Evolutionary conservation across 2,797 vertebrate species (phyloP), one percentile per base, ranked within the genome.

Genomic region (Gallinago stenura): DNA sequence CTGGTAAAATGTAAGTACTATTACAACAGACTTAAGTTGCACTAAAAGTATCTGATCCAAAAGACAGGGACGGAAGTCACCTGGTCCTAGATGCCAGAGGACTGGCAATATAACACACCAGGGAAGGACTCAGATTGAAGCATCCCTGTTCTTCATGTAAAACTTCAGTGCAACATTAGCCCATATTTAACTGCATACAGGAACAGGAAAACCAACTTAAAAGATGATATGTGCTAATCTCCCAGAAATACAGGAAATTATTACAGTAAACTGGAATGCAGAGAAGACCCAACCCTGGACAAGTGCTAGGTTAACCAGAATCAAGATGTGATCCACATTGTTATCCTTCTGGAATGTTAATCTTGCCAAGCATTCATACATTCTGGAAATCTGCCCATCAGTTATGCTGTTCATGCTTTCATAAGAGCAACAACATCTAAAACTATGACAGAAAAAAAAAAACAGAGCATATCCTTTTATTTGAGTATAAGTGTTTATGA

Each of bases 301-400:
- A 77, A 80, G 72, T 26, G n/a, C 37, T 41, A 65, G 10, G 24
- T 83, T 83, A 93, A 71, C 33, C 41, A 89, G 43, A 83, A 85
- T 33, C 46, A 77, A 65, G 48, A 62, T 6, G 8, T 30, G 51
- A 7, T 90, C 37, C 26, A 2, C 17, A 56, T 66, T 72, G 48
- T 64, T 80, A 64, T 39, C 73, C 31, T 50, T 87, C 60, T 82
- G 65, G 72, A 95, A 88, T 9, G 10, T 50, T 70, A 90, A 73
- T 56, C 72, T 87, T 68, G 43, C 28, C 61, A 69, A 91, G 39
- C 35, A 51, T 56, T 87, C 56, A 45, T 30, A 60, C 16, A 7
- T 61, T 88, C 87, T 91, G 76, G 79, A 89, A 92, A 86, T 50
- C 57, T 93, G 85, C 80, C 92, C 71, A 90, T 83, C 83, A 85